A percentile compares a stretch with the other conserved stretches of the same genome.
phyloP scores from a whole-genome alignment of 2,888 invertebrate species.

The Tetramorium bicarinatum region DNA sequence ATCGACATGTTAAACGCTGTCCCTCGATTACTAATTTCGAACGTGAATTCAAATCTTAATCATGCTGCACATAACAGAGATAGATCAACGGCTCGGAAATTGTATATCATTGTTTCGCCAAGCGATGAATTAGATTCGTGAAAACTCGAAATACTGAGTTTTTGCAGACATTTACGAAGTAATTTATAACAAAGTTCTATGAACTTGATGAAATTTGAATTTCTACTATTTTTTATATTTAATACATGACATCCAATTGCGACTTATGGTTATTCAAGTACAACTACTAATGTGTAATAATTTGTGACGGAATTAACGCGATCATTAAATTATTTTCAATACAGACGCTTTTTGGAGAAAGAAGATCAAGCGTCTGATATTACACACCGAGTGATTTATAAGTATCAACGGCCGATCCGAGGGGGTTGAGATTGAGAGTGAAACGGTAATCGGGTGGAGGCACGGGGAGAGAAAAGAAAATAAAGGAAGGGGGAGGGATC shows the following conservation, averaged over 20 bases:
- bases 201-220: not conserved
- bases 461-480: no score
- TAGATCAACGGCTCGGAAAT: not conserved
- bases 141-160: not conserved
- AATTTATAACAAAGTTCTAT: not conserved
- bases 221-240: not conserved
- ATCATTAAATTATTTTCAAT: conserved; percentile 14
- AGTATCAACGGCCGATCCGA: conserved; percentile 25
- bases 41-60: conserved; percentile 16
- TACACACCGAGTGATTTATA: conserved; percentile 18
- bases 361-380: conserved; percentile 10
- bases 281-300: not conserved
- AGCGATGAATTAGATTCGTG: not conserved
- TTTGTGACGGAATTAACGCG: not conserved
- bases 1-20: not conserved
- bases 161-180: not conserved
- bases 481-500: not conserved
- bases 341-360: not conserved
- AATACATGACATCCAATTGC: not conserved
- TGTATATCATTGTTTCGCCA: not conserved
- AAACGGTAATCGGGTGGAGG: conserved; percentile 18
- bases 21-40: not conserved
- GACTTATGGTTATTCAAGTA: not conserved
- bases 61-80: not conserved
- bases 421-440: conserved; percentile 25